These are phyloP conservation scores for Paramuricea clavata DNA, from an alignment of 92 coral and sea anemone species.

Conservation along the genomic window DNA sequence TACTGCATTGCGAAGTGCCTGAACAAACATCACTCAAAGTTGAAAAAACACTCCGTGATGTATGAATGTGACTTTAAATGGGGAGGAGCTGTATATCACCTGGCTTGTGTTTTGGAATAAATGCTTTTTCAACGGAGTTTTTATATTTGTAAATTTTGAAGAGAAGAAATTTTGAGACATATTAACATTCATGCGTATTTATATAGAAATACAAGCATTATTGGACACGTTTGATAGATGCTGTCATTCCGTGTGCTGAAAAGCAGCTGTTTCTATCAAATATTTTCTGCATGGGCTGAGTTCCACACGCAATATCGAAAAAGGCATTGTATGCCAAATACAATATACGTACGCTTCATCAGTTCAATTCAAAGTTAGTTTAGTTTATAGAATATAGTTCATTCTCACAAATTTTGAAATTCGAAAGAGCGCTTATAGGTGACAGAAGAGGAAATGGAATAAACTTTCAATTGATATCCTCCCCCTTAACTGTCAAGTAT, in stretches of 20 bases:
- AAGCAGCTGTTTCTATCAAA: not conserved
- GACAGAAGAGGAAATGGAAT: too few relatives aligned
- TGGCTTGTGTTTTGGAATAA: not conserved
- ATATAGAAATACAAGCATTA: not conserved
- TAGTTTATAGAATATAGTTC: too few relatives aligned
- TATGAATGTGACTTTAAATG: not conserved
- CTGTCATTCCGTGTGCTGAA: not conserved
- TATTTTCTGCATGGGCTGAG: not conserved
- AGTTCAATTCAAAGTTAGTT: too few relatives aligned
- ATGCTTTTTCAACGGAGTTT: not conserved
- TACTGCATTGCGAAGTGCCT: not conserved
- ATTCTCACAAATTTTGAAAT: too few relatives aligned
- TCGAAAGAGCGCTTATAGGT: too few relatives aligned
- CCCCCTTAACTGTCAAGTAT: too few relatives aligned
- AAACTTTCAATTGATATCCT: too few relatives aligned
- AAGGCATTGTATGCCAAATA: too few relatives aligned
- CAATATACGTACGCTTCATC: too few relatives aligned
- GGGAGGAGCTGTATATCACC: not conserved
- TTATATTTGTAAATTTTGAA: not conserved
- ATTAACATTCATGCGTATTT: not conserved
- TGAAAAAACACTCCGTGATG: not conserved
- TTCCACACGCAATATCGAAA: too few relatives aligned
- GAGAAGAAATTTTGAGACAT: not conserved
- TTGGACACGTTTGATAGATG: not conserved
- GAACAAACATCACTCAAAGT: constrained; percentile 3